Conservation (phyloP, 2,113 vertebrate genomes). For the Phoxinus phoxinus region DNA sequence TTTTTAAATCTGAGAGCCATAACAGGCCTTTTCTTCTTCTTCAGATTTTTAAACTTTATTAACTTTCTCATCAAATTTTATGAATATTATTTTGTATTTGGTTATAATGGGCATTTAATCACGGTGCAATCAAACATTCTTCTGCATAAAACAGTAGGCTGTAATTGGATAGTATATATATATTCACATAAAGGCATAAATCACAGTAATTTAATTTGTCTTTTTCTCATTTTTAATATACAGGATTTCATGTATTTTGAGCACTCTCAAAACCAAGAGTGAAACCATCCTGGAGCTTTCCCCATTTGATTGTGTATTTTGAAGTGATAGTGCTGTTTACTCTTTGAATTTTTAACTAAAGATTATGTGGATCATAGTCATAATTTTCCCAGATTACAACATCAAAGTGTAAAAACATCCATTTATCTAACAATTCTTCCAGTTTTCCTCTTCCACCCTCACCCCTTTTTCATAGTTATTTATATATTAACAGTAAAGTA, state of each 20-base stretch:
- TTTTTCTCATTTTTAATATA: conserved; percentile 10
- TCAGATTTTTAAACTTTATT: not conserved
- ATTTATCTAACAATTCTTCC: not conserved
- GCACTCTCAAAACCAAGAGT: conserved; percentile 39
- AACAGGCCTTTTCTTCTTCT: not conserved
- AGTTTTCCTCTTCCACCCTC: not conserved
- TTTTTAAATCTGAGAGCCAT: no score
- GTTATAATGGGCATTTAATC: not conserved
- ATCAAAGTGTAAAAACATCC: not conserved
- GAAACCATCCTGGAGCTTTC: not conserved
- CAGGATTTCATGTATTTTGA: conserved; percentile 70
- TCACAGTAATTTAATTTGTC: not conserved
- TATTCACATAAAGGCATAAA: not conserved
- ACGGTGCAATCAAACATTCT: not conserved
- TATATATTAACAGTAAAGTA: not conserved
- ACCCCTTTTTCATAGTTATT: not conserved
- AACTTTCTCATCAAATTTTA: not conserved
- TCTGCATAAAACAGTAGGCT: not conserved
- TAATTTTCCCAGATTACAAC: not conserved
- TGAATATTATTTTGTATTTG: not conserved
- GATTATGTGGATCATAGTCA: not conserved
- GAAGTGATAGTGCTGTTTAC: not conserved
- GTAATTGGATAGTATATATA: not conserved
- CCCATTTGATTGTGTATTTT: not conserved
- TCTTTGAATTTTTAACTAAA: not conserved